phyloP scores from a whole-genome alignment of 2,797 vertebrate genomes.

The Babyrousa celebensis region DNA sequence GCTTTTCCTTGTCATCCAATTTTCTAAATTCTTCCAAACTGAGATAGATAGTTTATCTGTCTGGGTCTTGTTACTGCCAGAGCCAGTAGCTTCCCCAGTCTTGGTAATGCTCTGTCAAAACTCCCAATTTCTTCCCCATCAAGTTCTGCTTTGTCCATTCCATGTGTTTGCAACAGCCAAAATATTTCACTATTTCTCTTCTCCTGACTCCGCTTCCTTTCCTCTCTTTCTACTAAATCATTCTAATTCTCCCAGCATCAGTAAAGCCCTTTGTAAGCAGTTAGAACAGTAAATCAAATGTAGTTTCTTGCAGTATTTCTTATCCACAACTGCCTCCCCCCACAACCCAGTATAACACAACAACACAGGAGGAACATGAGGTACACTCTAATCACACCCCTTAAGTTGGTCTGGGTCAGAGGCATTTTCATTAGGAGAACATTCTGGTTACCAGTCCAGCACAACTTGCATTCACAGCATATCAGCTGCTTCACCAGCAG shows the following conservation, averaged over 20 bases:
- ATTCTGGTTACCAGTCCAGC: background rate
- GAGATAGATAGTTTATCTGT: background rate
- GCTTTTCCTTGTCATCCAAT: slow-evolving; percentile 54
- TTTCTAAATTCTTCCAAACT: slow-evolving; percentile 56
- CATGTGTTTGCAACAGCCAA: background rate
- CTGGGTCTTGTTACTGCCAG: background rate
- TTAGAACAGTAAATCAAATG: background rate
- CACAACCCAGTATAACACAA: background rate
- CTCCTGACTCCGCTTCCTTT: background rate
- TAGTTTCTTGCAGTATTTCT: background rate
- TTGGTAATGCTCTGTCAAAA: background rate
- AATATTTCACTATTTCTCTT: slow-evolving; percentile 12
- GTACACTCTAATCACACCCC: background rate
- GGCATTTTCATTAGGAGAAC: background rate
- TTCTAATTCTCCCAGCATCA: slow-evolving; percentile 55
- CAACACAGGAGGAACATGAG: background rate
- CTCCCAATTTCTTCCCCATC: background rate
- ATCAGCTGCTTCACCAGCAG: background rate
- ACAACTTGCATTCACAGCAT: background rate
- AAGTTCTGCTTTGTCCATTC: background rate
- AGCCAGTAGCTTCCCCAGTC: background rate
- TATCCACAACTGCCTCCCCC: background rate
- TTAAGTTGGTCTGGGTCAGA: background rate
- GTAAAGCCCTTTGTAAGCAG: slow-evolving; percentile 31
- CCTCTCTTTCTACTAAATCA: background rate